phyloP scores from a whole-genome alignment of 2,113 vertebrate species.

The Pelobates fuscus region DNA sequence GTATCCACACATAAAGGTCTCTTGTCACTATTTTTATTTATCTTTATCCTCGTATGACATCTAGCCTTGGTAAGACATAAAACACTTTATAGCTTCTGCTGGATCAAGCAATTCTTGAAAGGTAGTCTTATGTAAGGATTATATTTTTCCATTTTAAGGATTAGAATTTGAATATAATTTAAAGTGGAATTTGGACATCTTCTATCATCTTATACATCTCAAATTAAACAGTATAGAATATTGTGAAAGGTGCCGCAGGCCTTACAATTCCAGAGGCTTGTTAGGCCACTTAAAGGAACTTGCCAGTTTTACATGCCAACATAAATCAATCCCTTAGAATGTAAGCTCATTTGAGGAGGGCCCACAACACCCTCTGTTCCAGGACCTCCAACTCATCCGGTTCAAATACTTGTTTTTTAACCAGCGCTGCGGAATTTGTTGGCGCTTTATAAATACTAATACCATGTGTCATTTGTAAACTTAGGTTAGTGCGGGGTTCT shows the following conservation, averaged over 20 bases:
- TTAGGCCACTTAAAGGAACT: too few relatives aligned
- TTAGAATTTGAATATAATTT: slow-evolving; percentile 22
- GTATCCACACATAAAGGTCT: not conserved
- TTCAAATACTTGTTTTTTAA: too few relatives aligned
- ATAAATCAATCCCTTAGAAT: too few relatives aligned
- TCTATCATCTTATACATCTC: not conserved
- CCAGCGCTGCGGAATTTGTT: too few relatives aligned
- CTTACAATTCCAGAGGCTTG: too few relatives aligned
- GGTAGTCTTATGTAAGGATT: slow-evolving; percentile 28
- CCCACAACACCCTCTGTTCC: too few relatives aligned
- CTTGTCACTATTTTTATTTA: slow-evolving; percentile 20
- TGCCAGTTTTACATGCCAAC: too few relatives aligned
- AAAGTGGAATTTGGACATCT: not conserved
- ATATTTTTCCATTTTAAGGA: slow-evolving; percentile 6
- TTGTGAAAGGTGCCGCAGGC: not conserved
- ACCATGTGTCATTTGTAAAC: too few relatives aligned
- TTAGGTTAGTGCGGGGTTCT: too few relatives aligned
- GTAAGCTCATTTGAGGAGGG: too few relatives aligned
- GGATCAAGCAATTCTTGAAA: not conserved
- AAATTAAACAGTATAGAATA: slow-evolving; percentile 7
- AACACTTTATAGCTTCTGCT: slow-evolving; percentile 18
- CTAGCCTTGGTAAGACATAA: slow-evolving; percentile 1
- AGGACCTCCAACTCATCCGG: too few relatives aligned
- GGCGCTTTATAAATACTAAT: too few relatives aligned
- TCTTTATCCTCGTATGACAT: slow-evolving; percentile 36